Base-by-base conservation (phyloP, 2,888 invertebrate species). In the Euzophera pinguis region DNA sequence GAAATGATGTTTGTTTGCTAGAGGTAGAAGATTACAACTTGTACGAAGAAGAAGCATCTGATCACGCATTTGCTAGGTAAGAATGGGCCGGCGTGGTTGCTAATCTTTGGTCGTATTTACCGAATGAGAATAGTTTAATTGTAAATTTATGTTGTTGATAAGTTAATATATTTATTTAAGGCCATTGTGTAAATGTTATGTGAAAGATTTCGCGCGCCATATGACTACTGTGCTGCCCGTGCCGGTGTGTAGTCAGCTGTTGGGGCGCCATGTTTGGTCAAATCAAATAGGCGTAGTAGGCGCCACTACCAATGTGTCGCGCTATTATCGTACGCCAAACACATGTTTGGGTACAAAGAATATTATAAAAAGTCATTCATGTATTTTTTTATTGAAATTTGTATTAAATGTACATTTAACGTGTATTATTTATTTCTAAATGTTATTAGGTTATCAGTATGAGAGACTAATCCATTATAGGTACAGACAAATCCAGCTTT, bases 241-340 rank as follows among this genome's bases (percentile, higher is more conserved):
- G 80, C 85, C 89, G 89, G 90, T 78, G 73, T 67, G 69, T 85
- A 90, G 90, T 91, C 90, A 91, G 90, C 90, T 91, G 90, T 91
- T 91, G 84, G 78, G 78, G 89, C 86, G 90, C 90, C 90, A 91
- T 91, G 88, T 91, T 91, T 89, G 84, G 84, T 78, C 76, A 75
- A 81, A 82, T 80, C 78, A 81, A 87, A 89, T 85, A 89, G 88
- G 88, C 90, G 90, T 89, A 89, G 85, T 89, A 89, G 69, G 75
- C 77, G 76, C 79, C 71, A 67, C 69, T 72, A 71, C 70, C 58
- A 61, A 62, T 59, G 64, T 72, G 72, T 62, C 69, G 70, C 69
- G 65, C 69, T 68, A 64, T 60, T 63, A 62, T 59, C 69, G 67
- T 80, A 78, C 32, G 32, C 32, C 10, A 67, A 73, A 73, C 78